Percentiles rank a stretch among this genome's conserved stretches.
phyloP scores from a whole-genome alignment of 1,140 invertebrate species.

The Protaetia brevitarsis region DNA sequence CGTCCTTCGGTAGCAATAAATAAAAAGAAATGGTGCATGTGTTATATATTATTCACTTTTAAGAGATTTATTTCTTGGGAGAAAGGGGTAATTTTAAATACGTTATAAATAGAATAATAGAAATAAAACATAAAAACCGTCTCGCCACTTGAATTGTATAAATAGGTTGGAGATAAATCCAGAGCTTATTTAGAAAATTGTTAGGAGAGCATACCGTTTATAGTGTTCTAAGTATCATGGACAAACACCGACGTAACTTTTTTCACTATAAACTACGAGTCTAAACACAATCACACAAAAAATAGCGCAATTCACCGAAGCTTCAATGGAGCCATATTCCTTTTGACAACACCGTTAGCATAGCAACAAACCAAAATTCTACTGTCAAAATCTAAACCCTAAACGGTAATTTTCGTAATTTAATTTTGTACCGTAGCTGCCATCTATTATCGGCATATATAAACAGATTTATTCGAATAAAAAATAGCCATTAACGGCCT shows the following conservation, averaged over 20 bases:
- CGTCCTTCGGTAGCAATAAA: conserved; percentile 21
- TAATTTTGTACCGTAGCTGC: too few species aligned
- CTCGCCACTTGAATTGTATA: conserved; percentile 18
- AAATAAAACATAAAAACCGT: conserved; percentile 20
- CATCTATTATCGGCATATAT: too few species aligned
- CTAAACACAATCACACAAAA: not conserved
- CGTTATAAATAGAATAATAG: conserved; percentile 23
- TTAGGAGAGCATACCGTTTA: conserved; percentile 7
- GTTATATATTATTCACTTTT: not conserved
- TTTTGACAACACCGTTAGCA: conserved; percentile 17
- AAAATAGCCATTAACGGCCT: too few species aligned
- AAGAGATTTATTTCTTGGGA: not conserved
- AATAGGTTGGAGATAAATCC: conserved; percentile 21
- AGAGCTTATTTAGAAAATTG: not conserved
- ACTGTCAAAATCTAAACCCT: not conserved
- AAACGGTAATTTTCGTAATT: not conserved
- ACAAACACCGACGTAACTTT: conserved; percentile 8
- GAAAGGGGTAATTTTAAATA: conserved; percentile 5
- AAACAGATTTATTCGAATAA: too few species aligned
- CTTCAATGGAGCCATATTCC: conserved; percentile 20
- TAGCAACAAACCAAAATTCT: not conserved
- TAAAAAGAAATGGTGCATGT: conserved; percentile 13
- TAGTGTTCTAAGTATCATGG: conserved; percentile 18
- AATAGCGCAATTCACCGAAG: not conserved
- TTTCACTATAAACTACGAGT: conserved; percentile 9